Percentiles rank a stretch among this genome's conserved stretches.
phyloP scores from a whole-genome alignment of 2,888 invertebrate species.

The Melanargia galathea region DNA sequence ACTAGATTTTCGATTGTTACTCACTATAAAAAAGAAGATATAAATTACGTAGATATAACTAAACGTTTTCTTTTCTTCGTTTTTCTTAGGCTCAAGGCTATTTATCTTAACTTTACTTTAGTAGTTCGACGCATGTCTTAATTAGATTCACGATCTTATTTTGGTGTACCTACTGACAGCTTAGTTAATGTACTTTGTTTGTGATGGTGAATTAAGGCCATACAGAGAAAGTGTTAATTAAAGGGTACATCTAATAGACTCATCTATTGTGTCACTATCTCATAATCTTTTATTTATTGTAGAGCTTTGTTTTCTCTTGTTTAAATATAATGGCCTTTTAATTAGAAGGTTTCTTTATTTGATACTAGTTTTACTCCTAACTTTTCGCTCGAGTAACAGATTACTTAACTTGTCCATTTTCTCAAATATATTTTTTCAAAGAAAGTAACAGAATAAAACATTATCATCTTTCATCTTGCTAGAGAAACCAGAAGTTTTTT shows the following conservation, averaged over 20 bases:
- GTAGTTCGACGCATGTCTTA: conserved; percentile 43
- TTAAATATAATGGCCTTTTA: conserved; percentile 15
- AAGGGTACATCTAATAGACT: conserved; percentile 24
- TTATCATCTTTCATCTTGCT: no score
- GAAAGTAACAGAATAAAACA: neutral
- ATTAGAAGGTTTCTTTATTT: neutral
- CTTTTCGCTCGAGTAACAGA: neutral
- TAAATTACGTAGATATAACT: neutral
- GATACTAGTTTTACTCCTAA: neutral
- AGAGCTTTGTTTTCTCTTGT: conserved; percentile 15
- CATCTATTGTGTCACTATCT: conserved; percentile 16
- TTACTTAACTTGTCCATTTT: neutral
- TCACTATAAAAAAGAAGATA: neutral
- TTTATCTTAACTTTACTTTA: conserved; percentile 30
- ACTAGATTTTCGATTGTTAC: conserved; percentile 8
- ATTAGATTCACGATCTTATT: conserved; percentile 33
- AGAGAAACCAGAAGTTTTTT: no score
- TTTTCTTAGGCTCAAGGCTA: neutral
- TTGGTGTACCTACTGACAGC: conserved; percentile 35
- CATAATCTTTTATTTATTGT: conserved; percentile 10
- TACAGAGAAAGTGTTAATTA: conserved; percentile 42
- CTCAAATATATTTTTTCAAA: neutral
- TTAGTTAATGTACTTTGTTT: conserved; percentile 28
- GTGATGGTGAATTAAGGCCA: conserved; percentile 39
- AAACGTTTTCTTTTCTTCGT: neutral